Percentiles rank a stretch among this genome's conserved stretches.
phyloP scores from a whole-genome alignment of 2,797 vertebrate species.

The Lycodopsis pacificus region DNA sequence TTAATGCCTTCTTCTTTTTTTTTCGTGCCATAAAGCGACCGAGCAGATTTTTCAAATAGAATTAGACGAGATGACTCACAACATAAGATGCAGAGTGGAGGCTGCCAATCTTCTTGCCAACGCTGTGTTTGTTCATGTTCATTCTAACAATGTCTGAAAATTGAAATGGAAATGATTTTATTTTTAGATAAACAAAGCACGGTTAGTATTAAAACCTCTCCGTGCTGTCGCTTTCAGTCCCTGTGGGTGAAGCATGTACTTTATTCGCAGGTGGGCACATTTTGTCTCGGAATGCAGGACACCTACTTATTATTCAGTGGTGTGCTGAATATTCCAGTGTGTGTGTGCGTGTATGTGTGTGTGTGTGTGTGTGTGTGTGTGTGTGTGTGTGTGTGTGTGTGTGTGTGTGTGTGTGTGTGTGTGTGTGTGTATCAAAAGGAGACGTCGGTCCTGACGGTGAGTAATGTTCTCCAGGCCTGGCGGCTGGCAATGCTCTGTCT shows the following conservation, averaged over 20 bases:
- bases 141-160: constrained; percentile 31
- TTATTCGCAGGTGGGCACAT: constrained; percentile 63
- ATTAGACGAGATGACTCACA: constrained; percentile 44
- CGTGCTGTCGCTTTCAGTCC: constrained; percentile 4
- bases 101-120: constrained; percentile 28
- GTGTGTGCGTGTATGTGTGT: constrained; percentile 27
- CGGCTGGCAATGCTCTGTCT: constrained; percentile 77
- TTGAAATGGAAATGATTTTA: constrained; percentile 32
- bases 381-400: constrained; percentile 28
- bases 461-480: constrained; percentile 82
- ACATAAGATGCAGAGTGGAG: constrained; percentile 17
- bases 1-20: constrained; percentile 18
- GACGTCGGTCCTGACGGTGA: constrained; percentile 78
- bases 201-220: constrained; percentile 24
- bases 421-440: constrained; percentile 63
- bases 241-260: constrained; percentile 44
- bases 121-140: constrained; percentile 24
- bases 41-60: constrained; percentile 35
- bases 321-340: constrained; percentile 40
- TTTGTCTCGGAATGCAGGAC: constrained; percentile 65
- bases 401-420: constrained; percentile 33
- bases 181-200: constrained; percentile 32
- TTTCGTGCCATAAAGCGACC: constrained; percentile 21
- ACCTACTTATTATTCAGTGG: constrained; percentile 74
- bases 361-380: constrained; percentile 48